Conservation (phyloP, 1,140 invertebrate genomes). For the Euglossa dilemma region DNA sequence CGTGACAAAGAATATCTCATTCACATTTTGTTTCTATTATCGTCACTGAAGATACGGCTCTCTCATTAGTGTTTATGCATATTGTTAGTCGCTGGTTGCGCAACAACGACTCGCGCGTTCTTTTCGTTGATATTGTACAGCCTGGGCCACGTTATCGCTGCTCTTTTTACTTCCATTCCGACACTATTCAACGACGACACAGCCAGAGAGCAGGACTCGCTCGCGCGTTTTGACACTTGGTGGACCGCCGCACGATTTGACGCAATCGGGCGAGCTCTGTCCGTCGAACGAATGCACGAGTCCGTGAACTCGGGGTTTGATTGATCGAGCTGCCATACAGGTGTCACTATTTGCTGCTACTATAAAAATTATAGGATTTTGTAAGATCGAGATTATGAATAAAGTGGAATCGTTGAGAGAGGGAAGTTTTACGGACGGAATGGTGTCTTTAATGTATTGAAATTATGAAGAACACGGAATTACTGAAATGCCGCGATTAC, state of each 20-base stretch:
- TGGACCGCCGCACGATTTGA: slow-evolving; percentile 66
- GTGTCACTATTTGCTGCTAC: no score
- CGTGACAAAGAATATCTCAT: background rate
- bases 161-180: slow-evolving; percentile 35
- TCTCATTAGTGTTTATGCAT: slow-evolving; percentile 41
- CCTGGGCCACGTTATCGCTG: slow-evolving; percentile 24
- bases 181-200: background rate
- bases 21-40: background rate
- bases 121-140: slow-evolving; percentile 28
- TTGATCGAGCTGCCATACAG: slow-evolving; percentile 31
- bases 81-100: slow-evolving; percentile 51
- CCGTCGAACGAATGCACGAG: slow-evolving; percentile 40
- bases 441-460: no score
- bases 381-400: no score
- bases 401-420: no score
- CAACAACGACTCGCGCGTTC: slow-evolving; percentile 30
- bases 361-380: no score
- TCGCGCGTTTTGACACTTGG: slow-evolving; percentile 71
- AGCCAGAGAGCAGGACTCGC: background rate
- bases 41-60: slow-evolving; percentile 11
- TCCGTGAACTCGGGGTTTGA: slow-evolving; percentile 48
- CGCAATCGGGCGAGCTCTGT: slow-evolving; percentile 62
- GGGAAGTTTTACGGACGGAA: no score
- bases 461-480: no score
- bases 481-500: no score